These are phyloP conservation scores for Ianthella basta DNA, from an alignment of 37 sponge, comb jelly and placozoan genomes.

Conservation along the genomic window DNA sequence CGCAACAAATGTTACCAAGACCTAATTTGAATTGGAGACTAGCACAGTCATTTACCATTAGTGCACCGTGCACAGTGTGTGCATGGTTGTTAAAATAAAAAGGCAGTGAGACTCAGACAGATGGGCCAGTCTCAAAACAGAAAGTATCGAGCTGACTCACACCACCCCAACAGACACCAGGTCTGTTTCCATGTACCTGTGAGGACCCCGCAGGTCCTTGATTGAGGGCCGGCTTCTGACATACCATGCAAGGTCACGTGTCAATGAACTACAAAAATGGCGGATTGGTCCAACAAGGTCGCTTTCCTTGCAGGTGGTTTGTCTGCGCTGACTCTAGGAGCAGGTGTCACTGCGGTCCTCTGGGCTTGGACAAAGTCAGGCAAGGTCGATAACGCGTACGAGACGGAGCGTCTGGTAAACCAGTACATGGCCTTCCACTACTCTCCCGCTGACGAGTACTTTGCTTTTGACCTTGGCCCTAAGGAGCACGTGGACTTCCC, in stretches of 20 bases:
- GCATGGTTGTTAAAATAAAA: too few relatives aligned
- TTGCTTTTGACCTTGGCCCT: constrained; percentile 47
- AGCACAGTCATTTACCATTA: too few relatives aligned
- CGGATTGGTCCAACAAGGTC: constrained; percentile 15
- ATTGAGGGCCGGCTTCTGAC: not conserved
- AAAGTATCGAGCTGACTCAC: too few relatives aligned
- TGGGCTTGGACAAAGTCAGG: not conserved
- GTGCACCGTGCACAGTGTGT: too few relatives aligned
- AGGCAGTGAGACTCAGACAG: too few relatives aligned
- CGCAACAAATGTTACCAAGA: too few relatives aligned
- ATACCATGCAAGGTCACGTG: not conserved
- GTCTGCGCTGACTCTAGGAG: not conserved
- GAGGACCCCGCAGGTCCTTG: not conserved
- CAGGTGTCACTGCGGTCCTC: not conserved
- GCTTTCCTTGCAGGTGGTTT: constrained; percentile 7
- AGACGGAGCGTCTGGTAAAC: constrained; percentile 52
- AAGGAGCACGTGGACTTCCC: constrained; percentile 77
- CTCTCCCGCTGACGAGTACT: constrained; percentile 61
- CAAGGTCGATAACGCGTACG: constrained; percentile 55
- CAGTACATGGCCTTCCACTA: constrained; percentile 87
- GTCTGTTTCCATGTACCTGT: not conserved
- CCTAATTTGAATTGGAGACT: too few relatives aligned
- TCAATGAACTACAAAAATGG: not conserved
- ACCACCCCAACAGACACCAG: too few relatives aligned
- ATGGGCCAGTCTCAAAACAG: too few relatives aligned